Conservation (phyloP, 2,888 invertebrate species). For the Noctua janthina region DNA sequence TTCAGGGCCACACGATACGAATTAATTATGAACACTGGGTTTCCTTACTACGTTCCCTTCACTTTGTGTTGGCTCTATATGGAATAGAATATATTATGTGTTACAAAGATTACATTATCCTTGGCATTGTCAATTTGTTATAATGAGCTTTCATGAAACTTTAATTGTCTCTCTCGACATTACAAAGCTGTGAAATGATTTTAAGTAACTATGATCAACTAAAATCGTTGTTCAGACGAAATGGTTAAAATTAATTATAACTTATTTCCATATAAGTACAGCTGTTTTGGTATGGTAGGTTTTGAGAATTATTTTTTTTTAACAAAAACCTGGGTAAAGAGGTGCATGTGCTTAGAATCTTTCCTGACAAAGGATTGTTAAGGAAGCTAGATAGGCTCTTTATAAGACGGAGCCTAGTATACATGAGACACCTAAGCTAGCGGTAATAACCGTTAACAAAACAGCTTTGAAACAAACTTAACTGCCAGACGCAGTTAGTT, state of each 20-base stretch:
- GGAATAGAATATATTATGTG: constrained; percentile 57
- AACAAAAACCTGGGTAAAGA: background rate
- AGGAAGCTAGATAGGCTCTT: background rate
- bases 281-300: background rate
- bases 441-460: background rate
- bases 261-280: background rate
- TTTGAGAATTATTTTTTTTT: background rate
- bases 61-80: constrained; percentile 54
- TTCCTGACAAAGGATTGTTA: background rate
- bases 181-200: background rate
- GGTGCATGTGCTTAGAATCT: background rate
- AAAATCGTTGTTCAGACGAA: background rate
- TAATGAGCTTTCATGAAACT: constrained; percentile 9
- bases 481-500: background rate
- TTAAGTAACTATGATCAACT: background rate
- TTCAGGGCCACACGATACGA: constrained; percentile 55
- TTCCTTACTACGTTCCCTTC: constrained; percentile 61
- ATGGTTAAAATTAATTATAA: background rate
- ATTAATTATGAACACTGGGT: constrained; percentile 64
- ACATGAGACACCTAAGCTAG: background rate
- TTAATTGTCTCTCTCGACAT: background rate
- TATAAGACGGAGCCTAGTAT: background rate
- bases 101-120: constrained; percentile 44
- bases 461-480: constrained; percentile 4
- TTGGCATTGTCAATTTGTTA: constrained; percentile 27